A percentile compares a stretch with the other conserved stretches of the same genome.
Evolutionary conservation across 64 coral and sea anemone genomes (phyloP).

Genomic region (Acropora tenuis): DNA sequence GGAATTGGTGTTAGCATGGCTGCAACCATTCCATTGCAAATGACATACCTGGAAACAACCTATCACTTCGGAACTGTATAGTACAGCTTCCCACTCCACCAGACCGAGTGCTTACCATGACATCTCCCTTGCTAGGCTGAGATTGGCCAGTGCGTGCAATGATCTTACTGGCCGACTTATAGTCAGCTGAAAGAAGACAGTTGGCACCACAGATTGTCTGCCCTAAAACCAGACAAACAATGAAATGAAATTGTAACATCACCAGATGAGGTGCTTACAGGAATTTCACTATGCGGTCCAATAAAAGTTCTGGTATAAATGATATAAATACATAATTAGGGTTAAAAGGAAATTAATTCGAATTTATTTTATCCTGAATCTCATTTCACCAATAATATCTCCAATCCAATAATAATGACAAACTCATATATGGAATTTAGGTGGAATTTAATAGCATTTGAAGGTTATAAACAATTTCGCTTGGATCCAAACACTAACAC

Average conservation of each 20-base stretch:
- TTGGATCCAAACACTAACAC: too few relatives aligned
- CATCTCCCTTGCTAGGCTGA: constrained; percentile 90
- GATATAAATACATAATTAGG: too few relatives aligned
- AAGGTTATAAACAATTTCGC: too few relatives aligned
- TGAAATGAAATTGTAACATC: background rate
- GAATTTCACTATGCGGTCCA: too few relatives aligned
- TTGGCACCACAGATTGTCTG: constrained; percentile 97
- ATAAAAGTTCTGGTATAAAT: too few relatives aligned
- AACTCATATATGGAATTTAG: too few relatives aligned
- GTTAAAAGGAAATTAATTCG: too few relatives aligned
- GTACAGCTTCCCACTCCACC: constrained; percentile 90
- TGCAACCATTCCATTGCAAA: too few relatives aligned
- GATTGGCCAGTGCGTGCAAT: constrained; percentile 87
- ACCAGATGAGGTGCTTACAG: background rate
- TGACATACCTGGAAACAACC: constrained; percentile 81
- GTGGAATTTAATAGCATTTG: too few relatives aligned
- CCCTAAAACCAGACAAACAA: constrained; percentile 40
- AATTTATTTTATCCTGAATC: too few relatives aligned
- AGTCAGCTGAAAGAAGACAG: constrained; percentile 91
- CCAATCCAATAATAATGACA: too few relatives aligned
- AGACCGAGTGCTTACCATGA: constrained; percentile 86
- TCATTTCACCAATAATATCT: too few relatives aligned
- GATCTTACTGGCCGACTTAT: constrained; percentile 94
- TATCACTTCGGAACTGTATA: constrained; percentile 88
- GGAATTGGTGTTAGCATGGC: background rate